A percentile compares a stretch with the other conserved stretches of the same genome.
Conservation (phyloP, 2,888 invertebrate species). For the Drosophila mulleri region DNA sequence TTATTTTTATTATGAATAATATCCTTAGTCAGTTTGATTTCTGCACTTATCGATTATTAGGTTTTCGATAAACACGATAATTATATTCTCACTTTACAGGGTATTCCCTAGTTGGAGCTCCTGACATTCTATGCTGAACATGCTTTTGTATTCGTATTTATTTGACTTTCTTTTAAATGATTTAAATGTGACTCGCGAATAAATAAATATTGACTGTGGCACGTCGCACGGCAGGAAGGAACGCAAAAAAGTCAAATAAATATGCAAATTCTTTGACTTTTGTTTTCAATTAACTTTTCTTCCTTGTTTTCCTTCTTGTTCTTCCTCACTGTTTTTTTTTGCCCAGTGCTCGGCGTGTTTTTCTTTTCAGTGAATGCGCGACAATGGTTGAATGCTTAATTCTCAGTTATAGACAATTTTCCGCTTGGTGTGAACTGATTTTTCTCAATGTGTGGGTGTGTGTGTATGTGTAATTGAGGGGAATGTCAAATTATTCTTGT, state of each 20-base stretch:
- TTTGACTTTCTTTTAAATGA: conserved; percentile 51
- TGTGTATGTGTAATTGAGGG: conserved; percentile 8
- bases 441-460: conserved; percentile 9
- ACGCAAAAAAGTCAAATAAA: conserved; percentile 63
- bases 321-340: conserved; percentile 4
- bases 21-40: too few species aligned
- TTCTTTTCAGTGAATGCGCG: conserved; percentile 31
- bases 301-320: conserved; percentile 36
- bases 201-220: conserved; percentile 76
- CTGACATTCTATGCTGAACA: not conserved
- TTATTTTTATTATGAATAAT: too few species aligned
- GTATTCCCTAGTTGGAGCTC: not conserved
- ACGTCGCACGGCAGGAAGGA: conserved; percentile 43
- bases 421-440: conserved; percentile 49
- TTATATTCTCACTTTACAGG: not conserved
- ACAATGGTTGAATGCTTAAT: conserved; percentile 59
- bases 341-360: conserved; percentile 5
- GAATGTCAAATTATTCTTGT: conserved; percentile 12
- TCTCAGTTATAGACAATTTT: conserved; percentile 57
- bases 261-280: conserved; percentile 80
- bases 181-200: conserved; percentile 71
- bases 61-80: not conserved
- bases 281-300: conserved; percentile 80
- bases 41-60: too few species aligned
- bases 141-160: conserved; percentile 7